Percentiles rank a stretch among this genome's conserved stretches.
Evolutionary conservation across 2,888 invertebrate species (phyloP).

Genomic region (Rotaria macrura): DNA sequence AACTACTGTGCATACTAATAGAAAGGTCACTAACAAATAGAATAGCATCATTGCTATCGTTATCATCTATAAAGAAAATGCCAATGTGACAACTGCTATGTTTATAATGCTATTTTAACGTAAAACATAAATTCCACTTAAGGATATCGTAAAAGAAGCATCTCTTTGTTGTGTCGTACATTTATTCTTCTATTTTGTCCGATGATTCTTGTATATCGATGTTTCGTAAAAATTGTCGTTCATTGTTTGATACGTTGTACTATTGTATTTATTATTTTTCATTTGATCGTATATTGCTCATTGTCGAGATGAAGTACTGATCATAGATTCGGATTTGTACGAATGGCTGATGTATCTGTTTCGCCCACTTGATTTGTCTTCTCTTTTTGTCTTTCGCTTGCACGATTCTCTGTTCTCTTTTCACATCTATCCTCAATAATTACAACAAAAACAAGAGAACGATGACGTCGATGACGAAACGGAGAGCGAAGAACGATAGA

Average conservation of each 20-base stretch:
- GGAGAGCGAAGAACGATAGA: not conserved
- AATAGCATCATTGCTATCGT: not conserved
- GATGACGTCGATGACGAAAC: not conserved
- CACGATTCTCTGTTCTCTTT: not conserved
- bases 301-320: not conserved
- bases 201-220: not conserved
- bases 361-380: not conserved
- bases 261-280: not conserved
- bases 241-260: not conserved
- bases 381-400: not conserved
- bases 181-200: not conserved
- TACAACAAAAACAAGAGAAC: not conserved
- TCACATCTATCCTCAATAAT: not conserved
- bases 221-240: not conserved
- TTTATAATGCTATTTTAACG: not conserved
- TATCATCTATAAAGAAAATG: not conserved
- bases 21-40: not conserved
- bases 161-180: not conserved
- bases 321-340: not conserved
- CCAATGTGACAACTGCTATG: not conserved
- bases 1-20: not conserved
- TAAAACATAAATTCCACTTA: not conserved
- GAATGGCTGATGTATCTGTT: not conserved
- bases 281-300: not conserved
- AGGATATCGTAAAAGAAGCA: not conserved